Percentiles rank a stretch among this genome's conserved stretches.
These are phyloP conservation scores for Tenthredo amoena DNA, from an alignment of 2,888 invertebrate species.

Conservation along the genomic window DNA sequence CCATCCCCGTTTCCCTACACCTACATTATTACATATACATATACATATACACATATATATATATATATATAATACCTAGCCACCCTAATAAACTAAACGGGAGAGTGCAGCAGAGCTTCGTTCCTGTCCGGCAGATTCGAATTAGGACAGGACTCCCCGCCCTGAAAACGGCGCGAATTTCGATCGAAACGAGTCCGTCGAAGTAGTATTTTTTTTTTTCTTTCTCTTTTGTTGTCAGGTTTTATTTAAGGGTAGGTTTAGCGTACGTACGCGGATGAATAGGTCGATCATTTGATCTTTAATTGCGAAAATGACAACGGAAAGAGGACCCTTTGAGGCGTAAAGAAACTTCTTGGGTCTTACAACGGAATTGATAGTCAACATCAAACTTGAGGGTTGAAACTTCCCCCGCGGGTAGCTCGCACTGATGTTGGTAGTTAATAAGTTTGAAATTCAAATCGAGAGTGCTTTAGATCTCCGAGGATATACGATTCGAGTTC, in stretches of 20 bases:
- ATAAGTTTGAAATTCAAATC: not conserved
- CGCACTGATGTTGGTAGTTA: not conserved
- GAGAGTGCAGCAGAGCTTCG: slow-evolving; percentile 19
- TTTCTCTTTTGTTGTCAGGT: not conserved
- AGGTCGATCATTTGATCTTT: not conserved
- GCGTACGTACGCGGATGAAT: too few species aligned
- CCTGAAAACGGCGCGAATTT: not conserved
- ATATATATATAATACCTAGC: not conserved
- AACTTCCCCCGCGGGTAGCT: not conserved
- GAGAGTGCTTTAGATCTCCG: not conserved
- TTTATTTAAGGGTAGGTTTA: not conserved
- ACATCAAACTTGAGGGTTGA: not conserved
- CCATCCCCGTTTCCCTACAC: not conserved
- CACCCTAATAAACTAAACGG: slow-evolving; percentile 15
- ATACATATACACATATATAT: not conserved
- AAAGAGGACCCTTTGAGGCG: not conserved
- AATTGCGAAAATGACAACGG: not conserved
- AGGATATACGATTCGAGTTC: not conserved
- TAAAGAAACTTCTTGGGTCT: not conserved
- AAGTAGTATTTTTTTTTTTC: not conserved
- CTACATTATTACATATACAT: too few species aligned
- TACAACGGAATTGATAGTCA: not conserved
- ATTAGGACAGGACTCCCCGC: not conserved
- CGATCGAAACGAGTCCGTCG: not conserved
- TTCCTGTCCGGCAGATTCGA: slow-evolving; percentile 9